phyloP scores from a whole-genome alignment of 1,140 invertebrate genomes.

The Zaprionus capensis region DNA sequence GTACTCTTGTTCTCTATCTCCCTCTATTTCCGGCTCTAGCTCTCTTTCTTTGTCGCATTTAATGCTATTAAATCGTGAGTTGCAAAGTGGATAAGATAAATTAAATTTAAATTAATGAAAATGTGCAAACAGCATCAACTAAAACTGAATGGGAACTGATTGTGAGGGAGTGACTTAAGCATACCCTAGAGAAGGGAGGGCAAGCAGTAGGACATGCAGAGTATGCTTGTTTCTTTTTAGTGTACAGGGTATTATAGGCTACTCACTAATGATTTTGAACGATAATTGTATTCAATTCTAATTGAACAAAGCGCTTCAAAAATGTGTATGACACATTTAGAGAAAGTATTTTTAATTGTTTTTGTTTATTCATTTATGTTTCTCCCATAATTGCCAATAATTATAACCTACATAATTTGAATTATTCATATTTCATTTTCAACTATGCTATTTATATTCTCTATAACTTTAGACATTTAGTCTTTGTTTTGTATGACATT shows the following conservation, averaged over 20 bases:
- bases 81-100: background rate
- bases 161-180: background rate
- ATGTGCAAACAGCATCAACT: background rate
- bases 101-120: constrained; percentile 3
- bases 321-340: no score
- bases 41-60: background rate
- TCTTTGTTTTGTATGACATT: background rate
- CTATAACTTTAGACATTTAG: background rate
- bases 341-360: background rate
- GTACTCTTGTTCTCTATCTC: background rate
- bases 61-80: background rate
- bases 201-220: background rate
- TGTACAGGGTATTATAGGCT: background rate
- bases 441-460: background rate
- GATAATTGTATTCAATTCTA: background rate
- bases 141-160: background rate
- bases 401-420: background rate
- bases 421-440: background rate
- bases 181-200: background rate
- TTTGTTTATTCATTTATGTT: background rate
- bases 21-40: background rate
- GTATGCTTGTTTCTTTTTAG: background rate
- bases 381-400: background rate
- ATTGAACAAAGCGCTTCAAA: no score
- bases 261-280: no score